phyloP scores from a whole-genome alignment of 2,113 vertebrate species.

The Chaetorhynchus papuensis region DNA sequence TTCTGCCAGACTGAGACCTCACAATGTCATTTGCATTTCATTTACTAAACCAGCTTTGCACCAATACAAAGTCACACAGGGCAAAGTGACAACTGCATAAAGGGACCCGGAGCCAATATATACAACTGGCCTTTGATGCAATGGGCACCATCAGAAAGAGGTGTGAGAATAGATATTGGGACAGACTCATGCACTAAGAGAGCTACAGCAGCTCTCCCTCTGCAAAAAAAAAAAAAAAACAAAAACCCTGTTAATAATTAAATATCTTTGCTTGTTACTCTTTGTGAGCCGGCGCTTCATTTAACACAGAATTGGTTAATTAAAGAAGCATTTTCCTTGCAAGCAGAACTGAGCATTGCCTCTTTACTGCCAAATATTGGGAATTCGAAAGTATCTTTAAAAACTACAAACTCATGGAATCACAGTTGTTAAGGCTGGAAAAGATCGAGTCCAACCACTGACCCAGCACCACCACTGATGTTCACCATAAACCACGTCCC shows the following conservation, averaged over 20 bases:
- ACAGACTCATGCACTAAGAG: neutral
- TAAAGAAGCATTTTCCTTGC: neutral
- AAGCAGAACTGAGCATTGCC: neutral
- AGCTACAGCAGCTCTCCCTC: neutral
- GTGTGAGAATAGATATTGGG: neutral
- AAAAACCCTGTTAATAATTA: neutral
- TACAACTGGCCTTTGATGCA: neutral
- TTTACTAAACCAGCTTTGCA: neutral
- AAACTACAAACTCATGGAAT: neutral
- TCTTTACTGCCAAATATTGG: neutral
- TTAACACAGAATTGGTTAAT: neutral
- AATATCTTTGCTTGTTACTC: neutral
- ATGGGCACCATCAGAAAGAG: neutral
- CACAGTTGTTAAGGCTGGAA: neutral
- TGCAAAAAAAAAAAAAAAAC: rapidly evolving
- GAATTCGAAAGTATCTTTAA: neutral
- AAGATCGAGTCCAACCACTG: neutral
- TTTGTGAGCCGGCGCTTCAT: neutral
- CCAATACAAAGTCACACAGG: neutral
- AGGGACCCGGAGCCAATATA: rapidly evolving
- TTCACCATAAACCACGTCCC: neutral
- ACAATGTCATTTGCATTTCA: neutral
- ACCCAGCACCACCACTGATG: neutral
- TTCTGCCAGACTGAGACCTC: neutral
- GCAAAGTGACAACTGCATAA: neutral